Evolutionary conservation across 1,140 invertebrate genomes (phyloP), one percentile per base, ranked within the genome.

Genomic region (Drosophila azteca): DNA sequence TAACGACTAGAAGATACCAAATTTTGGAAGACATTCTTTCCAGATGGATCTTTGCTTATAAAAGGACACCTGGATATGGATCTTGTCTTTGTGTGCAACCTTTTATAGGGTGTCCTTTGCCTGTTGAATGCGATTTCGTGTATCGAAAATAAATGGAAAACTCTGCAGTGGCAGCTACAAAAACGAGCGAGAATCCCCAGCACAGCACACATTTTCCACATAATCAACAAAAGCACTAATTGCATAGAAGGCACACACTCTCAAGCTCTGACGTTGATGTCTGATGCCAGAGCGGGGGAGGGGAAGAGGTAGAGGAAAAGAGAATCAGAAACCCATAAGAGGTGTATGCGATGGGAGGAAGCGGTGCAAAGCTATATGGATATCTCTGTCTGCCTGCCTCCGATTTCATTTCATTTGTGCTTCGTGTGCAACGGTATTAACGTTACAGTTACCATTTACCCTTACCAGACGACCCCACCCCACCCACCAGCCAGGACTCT

Each of bases 201-300:
- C 43, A 17, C 49, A 20, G 31, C 73, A 72, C 51, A 44, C 55
- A 79, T 79, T 83, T 62, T 62, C 68, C 59, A 69, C 75, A 79
- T 88, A 88, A 88, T 88, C 83, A 88, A 88, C 83, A 88, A 88
- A 88, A 79, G 76, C 75, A 83, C 83, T 88, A 88, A 88, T 88
- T 88, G 83, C 83, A 88, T 79, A 88, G 83, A 88, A 88, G 79
- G 77, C 71, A 72, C 55, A 31, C 59, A 53, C 17, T 20, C 17
- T 20, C 17, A 20, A 0, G 17, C 66, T 44, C 76, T 73, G 75
- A 79, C 83, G 79, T 88, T 87, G 83, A 83, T 88, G 83, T 73
- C 82, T 88, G 74, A 63, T 45, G 43, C 15, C 55, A 6, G 4
- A 54, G 44, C 24, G 51, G 29, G 13, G 4, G 0, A 20, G 17